phyloP scores from a whole-genome alignment of 2,888 invertebrate species.

The Tenthredo amoena region DNA sequence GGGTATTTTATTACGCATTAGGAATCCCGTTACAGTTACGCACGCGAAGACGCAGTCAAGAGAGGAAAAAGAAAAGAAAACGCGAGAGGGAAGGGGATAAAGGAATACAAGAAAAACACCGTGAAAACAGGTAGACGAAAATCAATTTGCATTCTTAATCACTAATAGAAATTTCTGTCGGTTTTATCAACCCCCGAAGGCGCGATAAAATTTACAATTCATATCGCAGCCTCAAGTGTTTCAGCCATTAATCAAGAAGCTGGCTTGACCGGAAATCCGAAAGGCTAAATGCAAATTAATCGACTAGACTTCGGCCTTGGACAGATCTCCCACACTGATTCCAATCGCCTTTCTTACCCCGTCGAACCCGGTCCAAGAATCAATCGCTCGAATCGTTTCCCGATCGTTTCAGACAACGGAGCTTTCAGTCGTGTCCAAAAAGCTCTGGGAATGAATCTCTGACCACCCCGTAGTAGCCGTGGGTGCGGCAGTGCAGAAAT shows the following conservation, averaged over 20 bases:
- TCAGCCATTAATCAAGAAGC: conserved; percentile 73
- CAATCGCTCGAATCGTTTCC: background rate
- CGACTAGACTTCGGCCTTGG: conserved; percentile 54
- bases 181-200: background rate
- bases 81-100: conserved; percentile 30
- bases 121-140: conserved; percentile 61
- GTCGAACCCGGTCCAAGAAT: background rate
- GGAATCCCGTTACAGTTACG: background rate
- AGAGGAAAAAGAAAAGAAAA: background rate
- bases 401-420: background rate
- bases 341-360: background rate
- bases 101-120: conserved; percentile 60
- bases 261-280: conserved; percentile 51
- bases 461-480: background rate
- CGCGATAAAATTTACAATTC: conserved; percentile 72
- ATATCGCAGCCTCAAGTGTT: conserved; percentile 72
- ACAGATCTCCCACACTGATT: conserved; percentile 3
- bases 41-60: conserved; percentile 5
- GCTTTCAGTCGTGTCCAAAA: background rate
- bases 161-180: background rate
- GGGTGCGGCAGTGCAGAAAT: conserved; percentile 31
- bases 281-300: conserved; percentile 69
- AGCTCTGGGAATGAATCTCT: background rate
- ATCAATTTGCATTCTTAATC: background rate
- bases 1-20: conserved; percentile 35